These are phyloP conservation scores for Riparia riparia DNA, from an alignment of 2,113 vertebrate species.

Conservation along the genomic window DNA sequence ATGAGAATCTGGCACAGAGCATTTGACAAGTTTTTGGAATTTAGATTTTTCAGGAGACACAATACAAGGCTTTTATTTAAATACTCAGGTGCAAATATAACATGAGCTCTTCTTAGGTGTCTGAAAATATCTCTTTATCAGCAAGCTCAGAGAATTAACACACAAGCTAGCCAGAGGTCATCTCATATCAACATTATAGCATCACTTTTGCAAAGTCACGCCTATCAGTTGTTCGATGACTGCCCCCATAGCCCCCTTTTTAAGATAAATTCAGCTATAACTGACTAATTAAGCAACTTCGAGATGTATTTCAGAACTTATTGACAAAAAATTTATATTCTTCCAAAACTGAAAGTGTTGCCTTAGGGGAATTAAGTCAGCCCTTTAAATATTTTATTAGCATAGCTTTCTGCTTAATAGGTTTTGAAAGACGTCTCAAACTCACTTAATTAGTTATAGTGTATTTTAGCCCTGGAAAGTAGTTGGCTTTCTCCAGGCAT, in stretches of 20 bases:
- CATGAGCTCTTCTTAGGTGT: background rate
- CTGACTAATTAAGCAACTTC: constrained; percentile 48
- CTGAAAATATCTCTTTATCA: background rate
- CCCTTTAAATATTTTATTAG: constrained; percentile 46
- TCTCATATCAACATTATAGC: background rate
- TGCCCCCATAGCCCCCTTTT: background rate
- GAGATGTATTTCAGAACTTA: constrained; percentile 33
- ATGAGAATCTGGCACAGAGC: background rate
- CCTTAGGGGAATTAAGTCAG: constrained; percentile 50
- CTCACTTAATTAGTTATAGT: constrained; percentile 10
- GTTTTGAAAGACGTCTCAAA: constrained; percentile 51
- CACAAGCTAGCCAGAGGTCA: background rate
- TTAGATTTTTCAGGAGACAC: constrained; percentile 3
- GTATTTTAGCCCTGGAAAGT: constrained; percentile 10
- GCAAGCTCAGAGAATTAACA: background rate
- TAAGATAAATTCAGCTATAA: constrained; percentile 16
- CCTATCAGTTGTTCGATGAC: background rate
- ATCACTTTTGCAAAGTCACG: background rate
- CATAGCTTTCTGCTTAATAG: constrained; percentile 36
- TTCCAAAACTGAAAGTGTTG: constrained; percentile 46
- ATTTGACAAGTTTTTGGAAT: constrained; percentile 21
- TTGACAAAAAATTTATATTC: constrained; percentile 47
- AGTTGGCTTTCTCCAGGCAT: background rate
- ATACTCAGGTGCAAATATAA: background rate
- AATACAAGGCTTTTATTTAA: constrained; percentile 1